A percentile compares a stretch with the other conserved stretches of the same genome.
Evolutionary conservation across 1,140 invertebrate genomes (phyloP).

Genomic region (Mizuhopecten yessoensis): DNA sequence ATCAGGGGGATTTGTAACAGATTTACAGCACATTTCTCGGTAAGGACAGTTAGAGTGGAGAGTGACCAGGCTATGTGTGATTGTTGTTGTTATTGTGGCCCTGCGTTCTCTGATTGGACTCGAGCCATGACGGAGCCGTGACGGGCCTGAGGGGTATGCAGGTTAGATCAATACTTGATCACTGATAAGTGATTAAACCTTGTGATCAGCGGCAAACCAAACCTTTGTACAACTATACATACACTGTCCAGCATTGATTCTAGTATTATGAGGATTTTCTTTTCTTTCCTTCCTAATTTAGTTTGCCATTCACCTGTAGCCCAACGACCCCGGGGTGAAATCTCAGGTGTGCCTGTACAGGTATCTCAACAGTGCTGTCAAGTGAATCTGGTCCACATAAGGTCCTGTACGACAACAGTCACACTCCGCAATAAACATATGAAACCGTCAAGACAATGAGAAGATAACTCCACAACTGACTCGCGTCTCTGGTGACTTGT

Average conservation of each 20-base stretch:
- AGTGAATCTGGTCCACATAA: background rate
- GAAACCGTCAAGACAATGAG: background rate
- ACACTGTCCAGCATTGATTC: background rate
- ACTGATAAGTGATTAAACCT: conserved; percentile 33
- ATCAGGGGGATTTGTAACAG: background rate
- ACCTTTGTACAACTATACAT: conserved; percentile 22
- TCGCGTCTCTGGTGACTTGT: background rate
- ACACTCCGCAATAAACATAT: background rate
- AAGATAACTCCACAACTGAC: background rate
- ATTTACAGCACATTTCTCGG: background rate
- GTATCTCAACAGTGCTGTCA: conserved; percentile 1
- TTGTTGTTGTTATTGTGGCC: background rate
- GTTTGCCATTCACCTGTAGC: conserved; percentile 24
- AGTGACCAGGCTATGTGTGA: background rate
- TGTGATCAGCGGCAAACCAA: background rate
- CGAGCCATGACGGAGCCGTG: background rate
- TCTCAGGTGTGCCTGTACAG: background rate
- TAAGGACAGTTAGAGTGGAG: background rate
- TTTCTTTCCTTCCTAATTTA: conserved; percentile 21
- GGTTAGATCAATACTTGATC: conserved; percentile 9
- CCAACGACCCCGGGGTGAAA: conserved; percentile 23
- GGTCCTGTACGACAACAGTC: no score
- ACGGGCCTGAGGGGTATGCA: background rate
- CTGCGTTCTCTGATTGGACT: background rate
- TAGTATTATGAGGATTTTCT: conserved; percentile 35